Base-by-base conservation (phyloP, 2,113 vertebrate genomes). In the Apaloderma vittatum region DNA sequence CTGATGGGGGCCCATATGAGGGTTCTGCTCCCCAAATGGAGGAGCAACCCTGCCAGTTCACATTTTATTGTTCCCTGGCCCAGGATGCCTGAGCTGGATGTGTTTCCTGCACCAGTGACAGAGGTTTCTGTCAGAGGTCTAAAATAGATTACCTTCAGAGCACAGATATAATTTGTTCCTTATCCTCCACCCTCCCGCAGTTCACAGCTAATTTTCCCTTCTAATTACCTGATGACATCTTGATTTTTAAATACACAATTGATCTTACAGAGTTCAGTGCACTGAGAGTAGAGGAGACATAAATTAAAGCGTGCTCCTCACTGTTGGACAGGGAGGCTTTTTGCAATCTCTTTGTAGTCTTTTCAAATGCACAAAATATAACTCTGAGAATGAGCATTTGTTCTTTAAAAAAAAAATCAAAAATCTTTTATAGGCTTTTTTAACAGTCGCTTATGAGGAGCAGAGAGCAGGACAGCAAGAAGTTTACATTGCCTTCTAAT, bases 1-100 rank as follows among this genome's bases (percentile, higher is more conserved):
- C 32, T 70, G 43, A 4, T 0, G 0, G 24, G 36, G 13, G 8
- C 15, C 34, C 11, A 0, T 2, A 0, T 74, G 11, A 89, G 32
- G 4, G 18, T 70, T 86, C 26, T 84, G 17, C 16, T 84, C 37
- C 55, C 26, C 58, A 70, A 27, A 54, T 24, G 12, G 36, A 70
- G 6, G 4, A 9, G 2, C 32, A 51, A 6, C n/a, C 15, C 24
- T 93, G 16, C n/a, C 3, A 3, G 23, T 72, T 83, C 15, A 8
- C 30, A 8, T 51, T 88, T 77, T 36, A 36, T 61, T 72, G 29
- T 59, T 78, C 14, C 55, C 36, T 48, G 37, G 30, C 12, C 11
- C 22, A 58, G 30, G 46, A 82, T 83, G 30, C 17, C 43, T 23
- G 14, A 36, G 45, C 3, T 61, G 52, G 13, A 7, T 57, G 7